phyloP scores from a whole-genome alignment of 2,888 invertebrate species.

The Cantharis flavilabris region DNA sequence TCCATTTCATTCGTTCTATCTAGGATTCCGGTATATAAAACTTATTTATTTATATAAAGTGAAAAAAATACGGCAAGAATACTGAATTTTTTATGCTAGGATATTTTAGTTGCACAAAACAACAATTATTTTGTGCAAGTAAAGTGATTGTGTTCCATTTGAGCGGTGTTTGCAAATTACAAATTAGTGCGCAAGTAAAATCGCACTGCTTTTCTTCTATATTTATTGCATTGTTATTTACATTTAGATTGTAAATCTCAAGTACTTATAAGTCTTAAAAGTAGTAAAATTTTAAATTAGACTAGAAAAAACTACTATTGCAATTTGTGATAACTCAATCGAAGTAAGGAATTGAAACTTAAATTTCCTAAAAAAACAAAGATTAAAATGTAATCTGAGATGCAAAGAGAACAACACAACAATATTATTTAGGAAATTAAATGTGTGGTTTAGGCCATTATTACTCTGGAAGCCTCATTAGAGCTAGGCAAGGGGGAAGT shows the following conservation, averaged over 20 bases:
- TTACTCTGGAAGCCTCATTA: no score
- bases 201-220: not conserved
- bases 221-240: slow-evolving; percentile 4
- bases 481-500: no score
- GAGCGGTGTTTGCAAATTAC: not conserved
- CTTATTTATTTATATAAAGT: slow-evolving; percentile 1
- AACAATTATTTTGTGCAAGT: not conserved
- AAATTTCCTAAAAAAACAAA: no score
- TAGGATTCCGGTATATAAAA: not conserved
- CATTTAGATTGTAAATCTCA: slow-evolving; percentile 23
- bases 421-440: no score
- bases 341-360: no score
- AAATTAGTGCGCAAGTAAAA: not conserved
- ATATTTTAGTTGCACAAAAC: slow-evolving; percentile 2
- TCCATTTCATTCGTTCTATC: slow-evolving; percentile 8
- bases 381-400: no score
- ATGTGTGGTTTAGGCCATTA: no score
- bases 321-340: not conserved
- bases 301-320: not conserved
- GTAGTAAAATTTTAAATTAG: not conserved
- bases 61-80: slow-evolving; percentile 23
- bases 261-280: slow-evolving; percentile 4
- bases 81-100: slow-evolving; percentile 7
- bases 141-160: not conserved
- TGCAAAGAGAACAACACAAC: no score